A percentile compares a stretch with the other conserved stretches of the same genome.
These are phyloP conservation scores for Megalopta genalis DNA, from an alignment of 1,140 invertebrate genomes.

Conservation along the genomic window DNA sequence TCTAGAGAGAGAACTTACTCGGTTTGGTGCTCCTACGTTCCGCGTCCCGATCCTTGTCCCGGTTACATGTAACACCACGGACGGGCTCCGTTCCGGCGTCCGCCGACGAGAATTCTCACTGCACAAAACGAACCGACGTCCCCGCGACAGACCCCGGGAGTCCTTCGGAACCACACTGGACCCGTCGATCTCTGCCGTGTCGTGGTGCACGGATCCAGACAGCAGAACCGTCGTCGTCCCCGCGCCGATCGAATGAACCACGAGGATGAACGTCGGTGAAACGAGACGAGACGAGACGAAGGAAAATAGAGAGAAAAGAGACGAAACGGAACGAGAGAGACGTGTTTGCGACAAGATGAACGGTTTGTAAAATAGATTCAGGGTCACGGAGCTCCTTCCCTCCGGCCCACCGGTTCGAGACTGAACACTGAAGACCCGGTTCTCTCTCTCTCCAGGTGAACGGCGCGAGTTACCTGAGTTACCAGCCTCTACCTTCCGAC, in stretches of 20 bases:
- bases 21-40: conserved; percentile 63
- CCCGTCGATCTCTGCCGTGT: no score
- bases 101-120: conserved; percentile 47
- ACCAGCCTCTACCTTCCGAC: no score
- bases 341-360: neutral
- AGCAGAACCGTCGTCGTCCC: no score
- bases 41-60: conserved; percentile 49
- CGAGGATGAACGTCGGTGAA: no score
- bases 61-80: conserved; percentile 59
- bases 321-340: no score
- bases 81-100: conserved; percentile 4
- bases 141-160: neutral
- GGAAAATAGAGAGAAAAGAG: no score
- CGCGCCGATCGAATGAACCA: no score
- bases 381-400: conserved; percentile 78
- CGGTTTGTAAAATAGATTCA: conserved; percentile 49
- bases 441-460: conserved; percentile 71
- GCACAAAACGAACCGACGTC: conserved; percentile 32
- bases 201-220: no score
- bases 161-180: neutral
- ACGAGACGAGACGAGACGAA: no score
- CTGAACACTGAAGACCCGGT: conserved; percentile 72
- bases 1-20: conserved; percentile 53
- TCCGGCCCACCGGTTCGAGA: conserved; percentile 77
- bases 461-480: conserved; percentile 68